phyloP scores from a whole-genome alignment of 1,140 invertebrate species.

The Brachionus koreanus region DNA sequence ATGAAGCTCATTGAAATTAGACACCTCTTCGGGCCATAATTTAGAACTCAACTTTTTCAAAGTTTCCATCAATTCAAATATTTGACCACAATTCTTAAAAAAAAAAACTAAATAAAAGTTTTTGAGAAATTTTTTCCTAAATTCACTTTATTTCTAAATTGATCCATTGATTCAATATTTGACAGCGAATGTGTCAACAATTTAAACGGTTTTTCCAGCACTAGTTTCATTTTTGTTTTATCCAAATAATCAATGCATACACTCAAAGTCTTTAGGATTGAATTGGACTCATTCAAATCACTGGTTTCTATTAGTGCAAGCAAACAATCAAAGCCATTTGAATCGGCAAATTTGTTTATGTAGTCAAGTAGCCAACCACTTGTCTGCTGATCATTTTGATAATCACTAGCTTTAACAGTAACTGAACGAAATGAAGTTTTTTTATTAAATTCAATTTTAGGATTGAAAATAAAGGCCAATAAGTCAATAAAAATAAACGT shows the following conservation, averaged over 20 bases:
- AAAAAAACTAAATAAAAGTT: slow-evolving; percentile 42
- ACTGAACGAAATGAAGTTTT: slow-evolving; percentile 55
- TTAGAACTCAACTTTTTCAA: slow-evolving; percentile 60
- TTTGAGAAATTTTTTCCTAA: not conserved
- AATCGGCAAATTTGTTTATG: slow-evolving; percentile 57
- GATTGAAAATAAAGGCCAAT: slow-evolving; percentile 59
- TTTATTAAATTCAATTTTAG: slow-evolving; percentile 57
- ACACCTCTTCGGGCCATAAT: slow-evolving; percentile 59
- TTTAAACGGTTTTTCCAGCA: slow-evolving; percentile 56
- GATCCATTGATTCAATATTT: slow-evolving; percentile 55
- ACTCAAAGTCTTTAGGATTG: slow-evolving; percentile 56
- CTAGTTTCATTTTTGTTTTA: slow-evolving; percentile 50
- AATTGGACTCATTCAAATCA: slow-evolving; percentile 57
- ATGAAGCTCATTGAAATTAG: slow-evolving; percentile 58
- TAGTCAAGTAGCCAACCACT: slow-evolving; percentile 62
- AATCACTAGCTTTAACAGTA: slow-evolving; percentile 47
- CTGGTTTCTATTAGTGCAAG: slow-evolving; percentile 53
- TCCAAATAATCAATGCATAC: slow-evolving; percentile 59
- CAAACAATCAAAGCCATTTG: slow-evolving; percentile 59
- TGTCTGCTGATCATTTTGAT: slow-evolving; percentile 51
- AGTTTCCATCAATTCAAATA: slow-evolving; percentile 60
- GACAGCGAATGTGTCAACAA: slow-evolving; percentile 57
- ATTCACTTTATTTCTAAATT: slow-evolving; percentile 61
- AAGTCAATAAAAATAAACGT: slow-evolving; percentile 53
- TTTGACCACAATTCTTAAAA: slow-evolving; percentile 58